phyloP scores from a whole-genome alignment of 1,140 invertebrate genomes.

The Pseudomyrmex concolor region DNA sequence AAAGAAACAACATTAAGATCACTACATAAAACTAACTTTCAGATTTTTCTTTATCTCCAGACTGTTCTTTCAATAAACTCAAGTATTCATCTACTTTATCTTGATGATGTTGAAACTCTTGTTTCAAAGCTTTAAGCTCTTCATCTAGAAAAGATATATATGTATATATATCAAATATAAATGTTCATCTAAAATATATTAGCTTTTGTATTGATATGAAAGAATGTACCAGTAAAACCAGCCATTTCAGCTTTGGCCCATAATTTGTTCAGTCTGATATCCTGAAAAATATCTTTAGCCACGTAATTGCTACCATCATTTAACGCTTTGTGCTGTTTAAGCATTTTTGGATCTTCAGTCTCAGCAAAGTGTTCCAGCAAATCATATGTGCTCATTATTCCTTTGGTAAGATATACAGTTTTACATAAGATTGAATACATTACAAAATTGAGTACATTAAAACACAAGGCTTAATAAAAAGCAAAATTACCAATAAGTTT shows the following conservation, averaged over 20 bases:
- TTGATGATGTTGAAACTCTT: constrained; percentile 96
- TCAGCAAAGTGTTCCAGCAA: constrained; percentile 92
- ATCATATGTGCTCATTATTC: constrained; percentile 93
- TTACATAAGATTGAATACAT: constrained; percentile 39
- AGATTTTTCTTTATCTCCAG: constrained; percentile 84
- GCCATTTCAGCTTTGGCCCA: constrained; percentile 95
- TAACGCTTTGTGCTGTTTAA: constrained; percentile 78
- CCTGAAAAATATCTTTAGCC: constrained; percentile 93
- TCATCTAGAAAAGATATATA: constrained; percentile 85
- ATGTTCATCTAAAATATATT: not conserved
- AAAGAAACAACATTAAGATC: not conserved
- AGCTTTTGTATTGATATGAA: not conserved
- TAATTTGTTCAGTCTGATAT: constrained; percentile 95
- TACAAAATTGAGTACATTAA: constrained; percentile 3
- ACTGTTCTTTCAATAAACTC: constrained; percentile 90
- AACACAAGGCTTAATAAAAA: not conserved
- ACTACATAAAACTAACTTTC: constrained; percentile 86
- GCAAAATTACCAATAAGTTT: constrained; percentile 89
- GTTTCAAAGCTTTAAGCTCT: constrained; percentile 92
- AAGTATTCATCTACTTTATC: constrained; percentile 97
- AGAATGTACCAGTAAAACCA: constrained; percentile 89
- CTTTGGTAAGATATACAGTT: constrained; percentile 77
- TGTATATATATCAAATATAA: constrained; percentile 36
- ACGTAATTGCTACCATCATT: constrained; percentile 82
- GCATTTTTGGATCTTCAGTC: constrained; percentile 86